A percentile compares a stretch with the other conserved stretches of the same genome.
Conservation (phyloP, 2,797 vertebrate species). For the Linurgus olivaceus region DNA sequence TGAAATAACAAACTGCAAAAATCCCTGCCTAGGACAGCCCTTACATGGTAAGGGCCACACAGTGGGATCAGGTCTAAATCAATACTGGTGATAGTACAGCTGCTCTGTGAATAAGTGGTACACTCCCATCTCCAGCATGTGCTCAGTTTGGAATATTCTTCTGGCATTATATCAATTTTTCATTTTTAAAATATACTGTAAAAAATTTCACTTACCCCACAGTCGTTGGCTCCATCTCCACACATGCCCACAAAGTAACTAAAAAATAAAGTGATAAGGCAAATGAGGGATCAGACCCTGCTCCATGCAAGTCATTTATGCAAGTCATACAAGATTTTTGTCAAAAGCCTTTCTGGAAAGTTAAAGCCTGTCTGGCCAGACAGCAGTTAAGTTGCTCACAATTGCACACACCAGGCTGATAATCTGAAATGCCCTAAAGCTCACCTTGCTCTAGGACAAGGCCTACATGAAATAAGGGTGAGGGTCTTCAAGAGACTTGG, state of each 20-base stretch:
- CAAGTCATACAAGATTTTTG: not conserved
- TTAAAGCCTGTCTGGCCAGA: not conserved
- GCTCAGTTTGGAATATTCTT: not conserved
- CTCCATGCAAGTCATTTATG: not conserved
- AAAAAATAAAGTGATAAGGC: not conserved
- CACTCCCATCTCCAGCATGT: not conserved
- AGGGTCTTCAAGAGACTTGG: not conserved
- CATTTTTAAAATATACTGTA: not conserved
- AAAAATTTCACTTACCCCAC: conserved; percentile 74
- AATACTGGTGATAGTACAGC: not conserved
- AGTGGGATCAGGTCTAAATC: not conserved
- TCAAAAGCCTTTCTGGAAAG: not conserved
- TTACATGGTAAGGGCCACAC: not conserved
- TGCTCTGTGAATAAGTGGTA: not conserved
- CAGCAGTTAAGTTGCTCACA: not conserved
- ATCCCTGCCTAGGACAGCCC: not conserved
- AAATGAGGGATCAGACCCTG: not conserved
- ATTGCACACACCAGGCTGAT: not conserved
- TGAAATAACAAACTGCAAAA: not conserved
- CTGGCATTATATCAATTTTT: not conserved
- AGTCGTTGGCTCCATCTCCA: conserved; percentile 83
- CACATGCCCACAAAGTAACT: conserved; percentile 85
- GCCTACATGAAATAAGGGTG: not conserved
- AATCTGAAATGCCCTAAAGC: not conserved
- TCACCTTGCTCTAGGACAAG: not conserved